Conservation (phyloP, 1,140 invertebrate species). For the Asobara japonica region DNA sequence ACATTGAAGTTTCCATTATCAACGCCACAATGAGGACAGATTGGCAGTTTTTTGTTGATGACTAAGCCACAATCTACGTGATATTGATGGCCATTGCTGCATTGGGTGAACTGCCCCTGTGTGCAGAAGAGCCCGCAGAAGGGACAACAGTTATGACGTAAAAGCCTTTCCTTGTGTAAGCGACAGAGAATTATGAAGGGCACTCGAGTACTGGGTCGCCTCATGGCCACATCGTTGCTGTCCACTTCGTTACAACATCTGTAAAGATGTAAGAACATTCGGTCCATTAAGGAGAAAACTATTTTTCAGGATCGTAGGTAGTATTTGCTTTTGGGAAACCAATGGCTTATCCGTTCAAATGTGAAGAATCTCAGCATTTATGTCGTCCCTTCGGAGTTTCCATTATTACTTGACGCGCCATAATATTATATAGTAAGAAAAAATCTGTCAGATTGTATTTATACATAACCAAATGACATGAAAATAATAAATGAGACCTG, state of each 20-base stretch:
- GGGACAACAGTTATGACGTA: conserved; percentile 88
- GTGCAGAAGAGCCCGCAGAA: conserved; percentile 92
- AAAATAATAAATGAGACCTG: too few relatives aligned
- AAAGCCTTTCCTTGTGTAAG: conserved; percentile 80
- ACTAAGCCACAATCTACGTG: conserved; percentile 77
- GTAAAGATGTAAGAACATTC: too few relatives aligned
- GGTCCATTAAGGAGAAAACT: too few relatives aligned
- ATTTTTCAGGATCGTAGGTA: too few relatives aligned
- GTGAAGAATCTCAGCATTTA: too few relatives aligned
- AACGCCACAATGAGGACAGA: conserved; percentile 84
- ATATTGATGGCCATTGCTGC: conserved; percentile 75
- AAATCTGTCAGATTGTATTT: too few relatives aligned
- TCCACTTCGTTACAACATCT: conserved; percentile 81
- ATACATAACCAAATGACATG: too few relatives aligned
- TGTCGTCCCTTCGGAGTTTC: too few relatives aligned
- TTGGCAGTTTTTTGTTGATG: conserved; percentile 66
- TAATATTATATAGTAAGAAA: too few relatives aligned
- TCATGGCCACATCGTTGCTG: conserved; percentile 69
- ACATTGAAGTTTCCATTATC: conserved; percentile 69
- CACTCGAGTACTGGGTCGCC: conserved; percentile 80
- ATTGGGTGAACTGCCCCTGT: conserved; percentile 83
- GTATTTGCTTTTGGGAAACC: too few relatives aligned
- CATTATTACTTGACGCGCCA: too few relatives aligned
- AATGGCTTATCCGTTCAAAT: too few relatives aligned
- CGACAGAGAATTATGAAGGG: conserved; percentile 88